These are phyloP conservation scores for Eupithecia insigniata DNA, from an alignment of 2,888 invertebrate species.

Conservation along the genomic window DNA sequence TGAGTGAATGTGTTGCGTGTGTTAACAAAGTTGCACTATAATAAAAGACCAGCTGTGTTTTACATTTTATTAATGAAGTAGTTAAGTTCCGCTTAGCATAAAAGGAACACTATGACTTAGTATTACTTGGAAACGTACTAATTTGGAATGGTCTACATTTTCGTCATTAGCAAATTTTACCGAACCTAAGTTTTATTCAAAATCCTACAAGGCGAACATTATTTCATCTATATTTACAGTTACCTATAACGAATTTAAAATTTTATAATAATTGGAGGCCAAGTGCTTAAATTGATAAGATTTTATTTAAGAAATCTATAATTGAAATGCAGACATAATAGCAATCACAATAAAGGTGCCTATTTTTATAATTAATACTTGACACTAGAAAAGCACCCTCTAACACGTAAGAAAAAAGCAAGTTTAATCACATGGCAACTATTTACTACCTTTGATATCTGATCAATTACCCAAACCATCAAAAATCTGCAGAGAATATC, in stretches of 20 bases:
- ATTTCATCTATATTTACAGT: slow-evolving; percentile 30
- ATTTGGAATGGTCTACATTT: slow-evolving; percentile 41
- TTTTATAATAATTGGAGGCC: background rate
- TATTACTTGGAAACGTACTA: slow-evolving; percentile 26
- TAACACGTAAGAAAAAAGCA: background rate
- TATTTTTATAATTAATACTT: background rate
- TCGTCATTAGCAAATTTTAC: slow-evolving; percentile 16
- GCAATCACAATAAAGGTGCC: background rate
- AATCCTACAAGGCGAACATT: slow-evolving; percentile 5
- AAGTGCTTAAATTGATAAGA: background rate
- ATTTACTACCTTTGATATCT: background rate
- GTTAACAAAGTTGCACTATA: too few relatives aligned
- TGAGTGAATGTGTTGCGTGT: too few relatives aligned
- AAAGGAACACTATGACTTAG: slow-evolving; percentile 40
- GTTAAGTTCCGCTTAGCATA: slow-evolving; percentile 40
- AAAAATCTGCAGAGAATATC: background rate
- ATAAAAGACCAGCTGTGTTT: slow-evolving; percentile 2
- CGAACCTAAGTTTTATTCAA: background rate
- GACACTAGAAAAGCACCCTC: slow-evolving; percentile 9
- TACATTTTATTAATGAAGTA: slow-evolving; percentile 37
- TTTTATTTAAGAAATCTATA: background rate
- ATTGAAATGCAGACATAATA: background rate
- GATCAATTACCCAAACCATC: background rate
- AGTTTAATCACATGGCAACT: background rate
- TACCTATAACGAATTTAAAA: background rate